These are phyloP conservation scores for Zaprionus ornatus DNA, from an alignment of 1,140 invertebrate genomes.

Conservation along the genomic window DNA sequence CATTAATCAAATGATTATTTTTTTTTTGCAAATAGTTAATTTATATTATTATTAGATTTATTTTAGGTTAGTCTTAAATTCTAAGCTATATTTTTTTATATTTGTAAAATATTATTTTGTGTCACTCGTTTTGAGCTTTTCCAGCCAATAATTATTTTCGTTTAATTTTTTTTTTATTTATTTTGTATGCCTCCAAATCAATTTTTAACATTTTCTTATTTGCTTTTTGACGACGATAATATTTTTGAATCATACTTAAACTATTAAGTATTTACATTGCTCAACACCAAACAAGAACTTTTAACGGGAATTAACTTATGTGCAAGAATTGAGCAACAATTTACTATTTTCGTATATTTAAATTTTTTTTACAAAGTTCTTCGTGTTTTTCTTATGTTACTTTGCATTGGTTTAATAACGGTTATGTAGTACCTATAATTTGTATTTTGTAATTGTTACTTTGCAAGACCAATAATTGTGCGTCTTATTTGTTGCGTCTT, in stretches of 20 bases:
- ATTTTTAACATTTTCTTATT: constrained; percentile 18
- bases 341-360: constrained; percentile 11
- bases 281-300: constrained; percentile 77
- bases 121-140: constrained; percentile 26
- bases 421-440: neutral
- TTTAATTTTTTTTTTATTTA: constrained; percentile 46
- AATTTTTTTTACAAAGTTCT: neutral
- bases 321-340: constrained; percentile 28
- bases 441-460: constrained; percentile 6
- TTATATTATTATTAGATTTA: neutral
- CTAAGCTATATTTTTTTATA: constrained; percentile 1
- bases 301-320: constrained; percentile 62
- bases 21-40: neutral
- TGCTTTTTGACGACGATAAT: constrained; percentile 17
- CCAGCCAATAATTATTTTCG: constrained; percentile 46
- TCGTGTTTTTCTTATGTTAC: constrained; percentile 15
- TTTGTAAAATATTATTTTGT: constrained; percentile 6
- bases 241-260: constrained; percentile 70
- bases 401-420: neutral
- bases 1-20: neutral
- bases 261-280: constrained; percentile 82
- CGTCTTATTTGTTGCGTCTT: neutral
- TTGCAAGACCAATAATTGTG: constrained; percentile 21
- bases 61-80: neutral
- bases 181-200: constrained; percentile 31